Conservation (phyloP, 2,113 vertebrate genomes). For the Oriolus oriolus region DNA sequence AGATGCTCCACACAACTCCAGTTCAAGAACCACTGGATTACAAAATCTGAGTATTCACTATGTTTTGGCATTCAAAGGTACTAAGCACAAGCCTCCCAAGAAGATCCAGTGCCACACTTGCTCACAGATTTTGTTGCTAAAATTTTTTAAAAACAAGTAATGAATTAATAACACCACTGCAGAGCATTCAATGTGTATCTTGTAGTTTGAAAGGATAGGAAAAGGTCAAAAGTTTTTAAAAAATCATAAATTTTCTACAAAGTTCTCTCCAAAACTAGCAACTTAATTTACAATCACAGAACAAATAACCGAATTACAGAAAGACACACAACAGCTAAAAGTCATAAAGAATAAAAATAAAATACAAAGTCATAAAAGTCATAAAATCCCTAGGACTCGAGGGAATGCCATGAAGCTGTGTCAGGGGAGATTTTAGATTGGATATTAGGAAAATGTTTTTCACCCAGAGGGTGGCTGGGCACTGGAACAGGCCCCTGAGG, state of each 20-base stretch:
- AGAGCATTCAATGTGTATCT: background rate
- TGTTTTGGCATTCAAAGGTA: background rate
- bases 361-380: background rate
- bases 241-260: background rate
- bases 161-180: background rate
- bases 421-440: background rate
- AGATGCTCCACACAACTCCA: background rate
- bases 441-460: background rate
- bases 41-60: background rate
- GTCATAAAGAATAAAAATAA: background rate
- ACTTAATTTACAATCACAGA: background rate
- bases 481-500: background rate
- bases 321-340: background rate
- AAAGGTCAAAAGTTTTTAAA: background rate
- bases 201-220: background rate
- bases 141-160: background rate
- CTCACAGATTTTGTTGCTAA: background rate
- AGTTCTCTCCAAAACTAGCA: background rate
- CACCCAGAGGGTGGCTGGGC: background rate
- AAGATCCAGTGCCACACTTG: background rate
- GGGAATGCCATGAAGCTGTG: background rate
- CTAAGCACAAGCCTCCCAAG: background rate
- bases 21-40: background rate
- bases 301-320: background rate
- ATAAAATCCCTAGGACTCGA: background rate